A percentile compares a stretch with the other conserved stretches of the same genome.
Evolutionary conservation across 35 echinoderm and acorn worm species (phyloP).

Genomic region (Heliocidaris erythrogramma): DNA sequence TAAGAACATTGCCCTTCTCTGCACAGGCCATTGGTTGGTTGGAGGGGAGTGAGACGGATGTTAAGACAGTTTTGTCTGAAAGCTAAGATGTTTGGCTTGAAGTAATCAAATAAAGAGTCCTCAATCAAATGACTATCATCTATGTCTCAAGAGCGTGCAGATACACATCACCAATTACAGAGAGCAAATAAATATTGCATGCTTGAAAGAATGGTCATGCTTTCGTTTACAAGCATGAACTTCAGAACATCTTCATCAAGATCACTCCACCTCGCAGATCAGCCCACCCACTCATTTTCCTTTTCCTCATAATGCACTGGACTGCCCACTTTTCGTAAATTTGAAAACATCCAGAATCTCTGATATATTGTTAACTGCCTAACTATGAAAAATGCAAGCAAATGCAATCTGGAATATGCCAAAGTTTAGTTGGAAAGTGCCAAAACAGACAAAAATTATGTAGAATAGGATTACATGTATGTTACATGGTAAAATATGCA

Average conservation of each 20-base stretch:
- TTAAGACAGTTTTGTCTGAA: neutral
- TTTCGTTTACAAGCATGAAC: neutral
- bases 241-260: neutral
- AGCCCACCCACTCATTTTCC: neutral
- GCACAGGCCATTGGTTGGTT: neutral
- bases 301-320: no score
- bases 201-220: neutral
- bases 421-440: no score
- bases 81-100: neutral
- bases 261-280: neutral
- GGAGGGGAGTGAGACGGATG: neutral
- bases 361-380: no score
- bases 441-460: no score
- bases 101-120: neutral
- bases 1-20: neutral
- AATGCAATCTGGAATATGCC: no score
- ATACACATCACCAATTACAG: neutral
- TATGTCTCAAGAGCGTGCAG: neutral
- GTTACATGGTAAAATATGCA: no score
- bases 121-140: neutral
- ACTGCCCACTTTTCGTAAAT: no score
- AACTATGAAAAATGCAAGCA: no score
- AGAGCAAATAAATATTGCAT: neutral
- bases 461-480: no score
- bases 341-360: no score